These are phyloP conservation scores for Heliconius cydno DNA, from an alignment of 2,888 invertebrate species.

Conservation along the genomic window DNA sequence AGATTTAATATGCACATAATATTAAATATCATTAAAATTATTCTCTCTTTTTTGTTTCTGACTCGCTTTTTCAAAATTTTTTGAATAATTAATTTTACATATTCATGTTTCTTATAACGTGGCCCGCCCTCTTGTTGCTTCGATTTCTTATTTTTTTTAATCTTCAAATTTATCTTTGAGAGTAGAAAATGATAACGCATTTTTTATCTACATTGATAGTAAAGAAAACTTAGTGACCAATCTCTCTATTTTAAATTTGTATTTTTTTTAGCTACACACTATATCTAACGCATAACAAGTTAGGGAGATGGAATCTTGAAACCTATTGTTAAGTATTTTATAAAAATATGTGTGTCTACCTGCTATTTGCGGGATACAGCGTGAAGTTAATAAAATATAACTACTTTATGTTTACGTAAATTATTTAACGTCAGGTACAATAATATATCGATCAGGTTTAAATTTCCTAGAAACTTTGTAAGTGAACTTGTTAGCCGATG, in stretches of 20 bases:
- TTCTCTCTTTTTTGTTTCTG: conserved; percentile 34
- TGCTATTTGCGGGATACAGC: background rate
- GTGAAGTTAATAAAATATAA: background rate
- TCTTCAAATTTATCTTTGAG: background rate
- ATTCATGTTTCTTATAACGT: conserved; percentile 25
- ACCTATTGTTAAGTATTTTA: no score
- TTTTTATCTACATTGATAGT: background rate
- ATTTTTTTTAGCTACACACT: no score
- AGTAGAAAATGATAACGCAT: background rate
- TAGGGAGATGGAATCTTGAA: no score
- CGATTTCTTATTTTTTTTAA: background rate
- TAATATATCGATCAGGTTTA: conserved; percentile 42
- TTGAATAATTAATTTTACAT: conserved; percentile 32
- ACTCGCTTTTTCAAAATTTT: conserved; percentile 19
- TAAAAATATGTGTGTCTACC: background rate
- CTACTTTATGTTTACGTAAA: background rate
- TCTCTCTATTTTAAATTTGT: background rate
- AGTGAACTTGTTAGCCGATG: conserved; percentile 45
- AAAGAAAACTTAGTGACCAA: background rate
- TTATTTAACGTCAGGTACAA: conserved; percentile 33
- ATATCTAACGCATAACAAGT: no score
- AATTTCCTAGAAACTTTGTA: conserved; percentile 47
- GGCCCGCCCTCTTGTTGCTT: background rate
- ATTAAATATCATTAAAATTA: conserved; percentile 40
- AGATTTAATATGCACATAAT: conserved; percentile 71